Base-by-base conservation (phyloP, 1,140 invertebrate genomes). In the Ectropis grisescens region DNA sequence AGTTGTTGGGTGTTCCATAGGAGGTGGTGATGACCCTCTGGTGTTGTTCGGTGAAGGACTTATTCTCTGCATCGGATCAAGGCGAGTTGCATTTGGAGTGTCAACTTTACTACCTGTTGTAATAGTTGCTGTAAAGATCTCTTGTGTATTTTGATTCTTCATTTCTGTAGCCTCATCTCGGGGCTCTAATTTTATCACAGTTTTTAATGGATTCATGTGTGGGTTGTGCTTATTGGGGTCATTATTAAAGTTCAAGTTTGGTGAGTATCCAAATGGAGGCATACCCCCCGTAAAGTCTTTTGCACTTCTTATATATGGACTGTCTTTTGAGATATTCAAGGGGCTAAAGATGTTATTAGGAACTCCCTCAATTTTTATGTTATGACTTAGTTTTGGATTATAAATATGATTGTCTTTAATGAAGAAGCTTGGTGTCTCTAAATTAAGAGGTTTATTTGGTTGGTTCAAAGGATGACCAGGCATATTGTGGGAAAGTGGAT, bases 101-200 rank as follows among this genome's bases (percentile, higher is more conserved):
- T 67, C 82, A 25, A 70, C 79, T 57, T 67, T 75, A 44, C 55
- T 69, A 10, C 49, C 76, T 49, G 62, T 58, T 31, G 71, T 71
- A 51, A 82, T 78, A 16, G 78, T 81, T 14, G 78, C 76, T 30
- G 78, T 81, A 37, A 82, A 82, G 16, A 82, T 69, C 58, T 82
- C 80, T 24, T 70, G 59, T 29, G 70, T 72, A 42, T 70, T 76
- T 42, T 78, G 69, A 55, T 59, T 80, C 45, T 85, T 87, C 39
- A 85, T 56, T 48, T 87, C 85, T 53, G 64, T 81, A 9, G 82
- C 59, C 47, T 86, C 85, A 70, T 86, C 85, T 56, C 84, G 71
- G 1, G 85, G 85, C 61, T 87, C 85, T 30, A 86, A 47, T 58
- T 87, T 87, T 29, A 87, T 85, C 10, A 85, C 71, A 13, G 82